Evolutionary conservation across 2,888 invertebrate species (phyloP).

Genomic region (Tipula helvola): DNA sequence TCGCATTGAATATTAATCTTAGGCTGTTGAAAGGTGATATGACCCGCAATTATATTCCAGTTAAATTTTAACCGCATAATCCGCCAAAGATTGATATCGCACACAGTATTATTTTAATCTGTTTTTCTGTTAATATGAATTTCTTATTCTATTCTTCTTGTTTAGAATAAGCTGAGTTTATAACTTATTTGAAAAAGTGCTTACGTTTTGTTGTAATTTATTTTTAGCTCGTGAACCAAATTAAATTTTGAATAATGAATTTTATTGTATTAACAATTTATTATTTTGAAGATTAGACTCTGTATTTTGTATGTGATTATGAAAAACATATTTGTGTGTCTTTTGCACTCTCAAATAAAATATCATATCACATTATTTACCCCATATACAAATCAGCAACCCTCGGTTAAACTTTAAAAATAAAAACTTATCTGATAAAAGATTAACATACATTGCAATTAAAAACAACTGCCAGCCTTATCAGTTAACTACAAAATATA

Average conservation of each 20-base stretch:
- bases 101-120: no score
- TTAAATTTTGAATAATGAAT: no score
- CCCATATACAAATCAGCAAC: not conserved
- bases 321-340: not conserved
- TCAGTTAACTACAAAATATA: not conserved
- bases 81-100: no score
- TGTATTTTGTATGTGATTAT: not conserved
- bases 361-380: not conserved
- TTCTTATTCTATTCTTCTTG: no score
- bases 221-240: no score
- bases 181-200: no score
- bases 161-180: no score
- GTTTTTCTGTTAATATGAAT: no score
- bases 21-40: not conserved
- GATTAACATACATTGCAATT: not conserved
- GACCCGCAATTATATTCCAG: not conserved
- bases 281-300: not conserved
- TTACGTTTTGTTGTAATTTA: no score
- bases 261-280: not conserved
- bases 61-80: no score
- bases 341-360: not conserved
- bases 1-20: not conserved
- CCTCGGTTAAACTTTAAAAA: not conserved
- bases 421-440: not conserved
- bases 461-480: not conserved